These are phyloP conservation scores for Adela reaumurella DNA, from an alignment of 2,888 invertebrate species.

Conservation along the genomic window DNA sequence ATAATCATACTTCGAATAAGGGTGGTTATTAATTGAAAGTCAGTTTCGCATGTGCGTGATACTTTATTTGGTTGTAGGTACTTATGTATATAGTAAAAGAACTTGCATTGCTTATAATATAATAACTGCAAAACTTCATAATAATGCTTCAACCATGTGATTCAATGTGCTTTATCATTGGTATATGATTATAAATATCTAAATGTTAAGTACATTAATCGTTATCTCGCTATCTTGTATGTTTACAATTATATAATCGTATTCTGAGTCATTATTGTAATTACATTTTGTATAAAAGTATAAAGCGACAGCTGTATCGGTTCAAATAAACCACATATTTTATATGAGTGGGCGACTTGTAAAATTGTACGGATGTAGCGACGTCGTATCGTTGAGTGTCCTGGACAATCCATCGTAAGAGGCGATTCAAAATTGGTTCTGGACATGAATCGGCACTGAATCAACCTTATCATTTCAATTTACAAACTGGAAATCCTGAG, in stretches of 20 bases:
- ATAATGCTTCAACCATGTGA: constrained; percentile 28
- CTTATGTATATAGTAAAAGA: constrained; percentile 26
- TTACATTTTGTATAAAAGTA: not conserved
- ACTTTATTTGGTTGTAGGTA: constrained; percentile 49
- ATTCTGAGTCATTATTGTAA: not conserved
- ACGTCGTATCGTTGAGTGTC: not conserved
- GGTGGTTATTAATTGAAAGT: no score
- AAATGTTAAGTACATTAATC: constrained; percentile 14
- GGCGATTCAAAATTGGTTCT: not conserved
- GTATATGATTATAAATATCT: constrained; percentile 24
- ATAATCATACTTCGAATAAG: no score
- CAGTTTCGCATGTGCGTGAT: constrained; percentile 46
- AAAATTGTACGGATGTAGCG: constrained; percentile 11
- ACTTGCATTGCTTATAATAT: constrained; percentile 30
- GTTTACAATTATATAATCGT: constrained; percentile 11
- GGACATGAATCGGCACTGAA: not conserved
- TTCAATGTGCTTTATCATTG: constrained; percentile 37
- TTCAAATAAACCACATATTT: not conserved
- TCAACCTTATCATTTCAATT: not conserved
- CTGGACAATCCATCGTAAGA: not conserved
- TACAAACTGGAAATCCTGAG: not conserved
- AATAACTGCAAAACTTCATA: constrained; percentile 36
- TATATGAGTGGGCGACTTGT: not conserved
- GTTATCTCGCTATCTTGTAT: no score
- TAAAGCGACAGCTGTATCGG: not conserved